phyloP scores from a whole-genome alignment of 1,140 invertebrate species.

The Proales similis region DNA sequence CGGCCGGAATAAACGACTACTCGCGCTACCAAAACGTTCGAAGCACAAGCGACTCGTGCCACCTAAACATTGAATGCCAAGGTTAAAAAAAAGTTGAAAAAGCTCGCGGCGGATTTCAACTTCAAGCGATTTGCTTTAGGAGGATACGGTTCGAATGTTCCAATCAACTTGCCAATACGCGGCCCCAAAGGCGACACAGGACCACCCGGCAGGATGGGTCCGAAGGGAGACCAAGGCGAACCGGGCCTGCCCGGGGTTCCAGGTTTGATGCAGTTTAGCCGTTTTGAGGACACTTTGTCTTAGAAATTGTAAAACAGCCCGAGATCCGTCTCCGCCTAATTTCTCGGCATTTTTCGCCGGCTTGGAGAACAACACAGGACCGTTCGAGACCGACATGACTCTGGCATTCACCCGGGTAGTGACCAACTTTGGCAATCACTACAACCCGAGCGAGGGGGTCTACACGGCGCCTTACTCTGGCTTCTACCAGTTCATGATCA shows the following conservation, averaged over 20 bases:
- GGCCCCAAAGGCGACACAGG: constrained; percentile 34
- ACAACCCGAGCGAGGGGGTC: constrained; percentile 12
- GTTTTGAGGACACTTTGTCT: too few relatives aligned
- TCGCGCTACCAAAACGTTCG: background rate
- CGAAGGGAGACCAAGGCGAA: constrained; percentile 37
- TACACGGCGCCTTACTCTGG: constrained; percentile 24
- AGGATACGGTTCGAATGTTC: background rate
- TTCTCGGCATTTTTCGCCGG: constrained; percentile 35
- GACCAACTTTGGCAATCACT: constrained; percentile 34
- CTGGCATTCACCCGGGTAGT: constrained; percentile 7
- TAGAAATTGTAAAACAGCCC: too few relatives aligned
- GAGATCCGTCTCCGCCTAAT: constrained; percentile 16
- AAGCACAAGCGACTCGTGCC: constrained; percentile 23
- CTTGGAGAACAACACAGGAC: constrained; percentile 27
- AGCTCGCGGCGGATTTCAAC: too few relatives aligned
- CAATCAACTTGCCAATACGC: constrained; percentile 21
- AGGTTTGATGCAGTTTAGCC: too few relatives aligned
- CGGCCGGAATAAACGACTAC: background rate
- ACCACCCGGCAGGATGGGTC: constrained; percentile 21
- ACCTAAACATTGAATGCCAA: constrained; percentile 35
- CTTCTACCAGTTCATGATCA: constrained; percentile 21
- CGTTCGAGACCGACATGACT: constrained; percentile 15
- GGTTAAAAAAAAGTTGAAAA: background rate
- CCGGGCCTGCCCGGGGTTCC: constrained; percentile 32
- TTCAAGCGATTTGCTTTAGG: background rate